These are phyloP conservation scores for Empis stercorea DNA, from an alignment of 2,888 invertebrate genomes.

Conservation along the genomic window DNA sequence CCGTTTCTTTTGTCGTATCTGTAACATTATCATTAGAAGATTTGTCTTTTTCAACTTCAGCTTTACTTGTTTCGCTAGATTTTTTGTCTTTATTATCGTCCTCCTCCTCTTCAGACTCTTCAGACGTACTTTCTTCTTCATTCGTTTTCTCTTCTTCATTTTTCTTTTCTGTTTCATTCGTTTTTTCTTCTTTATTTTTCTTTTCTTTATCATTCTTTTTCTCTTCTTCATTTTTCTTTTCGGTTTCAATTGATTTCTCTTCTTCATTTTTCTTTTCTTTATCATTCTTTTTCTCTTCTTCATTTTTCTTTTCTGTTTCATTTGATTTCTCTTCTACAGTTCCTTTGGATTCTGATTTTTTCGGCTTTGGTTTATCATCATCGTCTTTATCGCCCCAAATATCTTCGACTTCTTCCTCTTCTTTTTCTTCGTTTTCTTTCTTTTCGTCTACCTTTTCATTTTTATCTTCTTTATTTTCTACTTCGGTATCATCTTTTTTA, in stretches of 20 bases:
- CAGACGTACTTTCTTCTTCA: constrained; percentile 9
- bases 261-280: constrained; percentile 8
- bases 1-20: constrained; percentile 10
- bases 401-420: constrained; percentile 16
- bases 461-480: constrained; percentile 1
- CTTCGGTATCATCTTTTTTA: not conserved
- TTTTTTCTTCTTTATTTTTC: not conserved
- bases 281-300: too few species aligned
- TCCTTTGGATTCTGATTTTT: constrained; percentile 2
- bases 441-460: not conserved
- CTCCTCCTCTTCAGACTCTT: constrained; percentile 7
- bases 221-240: too few species aligned
- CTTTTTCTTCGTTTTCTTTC: not conserved
- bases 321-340: not conserved
- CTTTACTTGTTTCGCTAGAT: not conserved
- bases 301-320: not conserved
- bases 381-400: constrained; percentile 5
- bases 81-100: constrained; percentile 6
- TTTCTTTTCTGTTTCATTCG: not conserved
- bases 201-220: constrained; percentile 13
- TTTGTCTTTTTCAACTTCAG: constrained; percentile 1
- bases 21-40: constrained; percentile 3
- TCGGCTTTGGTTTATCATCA: constrained; percentile 6
- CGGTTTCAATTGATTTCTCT: not conserved
- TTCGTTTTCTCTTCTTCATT: not conserved